These are phyloP conservation scores for Ridgeia piscesae DNA, from an alignment of 1,140 invertebrate species.

Conservation along the genomic window DNA sequence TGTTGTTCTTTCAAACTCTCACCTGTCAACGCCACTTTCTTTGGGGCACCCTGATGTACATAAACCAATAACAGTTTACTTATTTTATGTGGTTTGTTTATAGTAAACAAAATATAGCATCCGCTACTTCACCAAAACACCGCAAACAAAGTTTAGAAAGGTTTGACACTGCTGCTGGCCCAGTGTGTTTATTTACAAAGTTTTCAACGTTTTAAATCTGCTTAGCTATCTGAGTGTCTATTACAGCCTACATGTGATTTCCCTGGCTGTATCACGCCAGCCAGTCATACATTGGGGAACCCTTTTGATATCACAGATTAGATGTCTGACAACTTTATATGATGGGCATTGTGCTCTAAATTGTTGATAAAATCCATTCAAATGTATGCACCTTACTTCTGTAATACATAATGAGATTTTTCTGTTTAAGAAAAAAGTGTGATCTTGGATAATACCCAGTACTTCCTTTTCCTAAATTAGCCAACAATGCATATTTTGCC, in stretches of 20 bases:
- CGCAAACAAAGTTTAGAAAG: background rate
- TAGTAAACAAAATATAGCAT: background rate
- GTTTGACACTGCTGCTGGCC: background rate
- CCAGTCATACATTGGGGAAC: too few species aligned
- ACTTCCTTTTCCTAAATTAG: too few species aligned
- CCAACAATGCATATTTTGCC: too few species aligned
- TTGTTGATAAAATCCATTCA: background rate
- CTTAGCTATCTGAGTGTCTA: background rate
- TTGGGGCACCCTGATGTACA: constrained; percentile 25
- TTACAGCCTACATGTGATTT: background rate
- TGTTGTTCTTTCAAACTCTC: constrained; percentile 56
- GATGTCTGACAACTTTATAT: too few species aligned
- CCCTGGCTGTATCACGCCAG: too few species aligned
- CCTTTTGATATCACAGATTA: too few species aligned
- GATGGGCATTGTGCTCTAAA: background rate
- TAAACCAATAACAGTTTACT: background rate
- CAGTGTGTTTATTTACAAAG: background rate
- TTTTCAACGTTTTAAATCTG: background rate
- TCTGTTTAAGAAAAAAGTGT: background rate
- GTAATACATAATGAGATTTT: background rate
- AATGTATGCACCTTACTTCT: background rate
- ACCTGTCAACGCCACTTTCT: constrained; percentile 49
- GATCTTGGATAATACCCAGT: background rate
- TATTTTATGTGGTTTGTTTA: background rate
- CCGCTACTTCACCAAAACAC: too few species aligned